Evolutionary conservation across 2,888 invertebrate genomes (phyloP), one percentile per base, ranked within the genome.

Genomic region (Drosophila gaucha): DNA sequence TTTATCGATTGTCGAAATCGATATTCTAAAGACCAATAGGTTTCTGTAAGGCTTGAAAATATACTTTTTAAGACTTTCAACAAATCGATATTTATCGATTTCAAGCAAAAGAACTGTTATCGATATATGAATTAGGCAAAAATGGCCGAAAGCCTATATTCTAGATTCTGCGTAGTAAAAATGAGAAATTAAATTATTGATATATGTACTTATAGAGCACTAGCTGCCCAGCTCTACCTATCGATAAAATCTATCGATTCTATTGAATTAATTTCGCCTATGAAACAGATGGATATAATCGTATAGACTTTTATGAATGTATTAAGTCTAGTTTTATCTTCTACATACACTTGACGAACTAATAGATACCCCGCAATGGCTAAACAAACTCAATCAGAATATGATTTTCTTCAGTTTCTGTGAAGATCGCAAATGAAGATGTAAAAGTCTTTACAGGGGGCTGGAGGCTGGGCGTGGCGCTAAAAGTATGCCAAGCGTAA

Each of bases 401-500:
- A 41, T 16, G 41, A 41, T 41, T 24, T 24, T 24, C 39, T 24
- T 14, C 22, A 41, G n/a, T 22, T 22, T 20, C 22, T n/a, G 6
- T 41, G 2, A n/a, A 22, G 39, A 3, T n/a, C 8, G n/a, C 1
- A 8, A n/a, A n/a, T n/a, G n/a, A n/a, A n/a, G n/a, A n/a, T n/a
- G n/a, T n/a, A n/a, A 24, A 3, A 14, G 41, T 41, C 14, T 10
- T 24, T 41, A 24, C 14, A 4, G 18, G 33, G 31, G 35, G 35
- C 14, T 14, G 35, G 33, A 1, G 14, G 10, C n/a, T 9, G n/a
- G 50, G 50, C 50, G 36, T 38, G 36, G 43, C 44, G n/a, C 10
- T 8, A 12, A 39, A 41, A 64, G 35, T 30, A 60, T 30, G 38
- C 33, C 47, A 72, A 67, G 72, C 67, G 59, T 68, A 46, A 59